Evolutionary conservation across 2,888 invertebrate genomes (phyloP), one percentile per base, ranked within the genome.

Genomic region (Euzetes globulus): DNA sequence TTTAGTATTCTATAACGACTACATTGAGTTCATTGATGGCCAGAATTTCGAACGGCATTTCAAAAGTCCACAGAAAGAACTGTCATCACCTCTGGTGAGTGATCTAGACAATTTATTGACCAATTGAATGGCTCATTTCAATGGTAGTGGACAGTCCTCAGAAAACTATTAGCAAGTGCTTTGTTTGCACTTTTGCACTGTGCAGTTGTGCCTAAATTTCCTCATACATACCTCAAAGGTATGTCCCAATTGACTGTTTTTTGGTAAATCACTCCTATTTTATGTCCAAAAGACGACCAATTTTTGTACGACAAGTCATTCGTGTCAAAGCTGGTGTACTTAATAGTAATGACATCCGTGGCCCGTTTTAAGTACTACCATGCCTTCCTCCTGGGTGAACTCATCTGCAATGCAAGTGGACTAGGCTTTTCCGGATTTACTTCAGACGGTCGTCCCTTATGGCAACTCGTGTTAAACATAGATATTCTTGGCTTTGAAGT

Each of bases 401-500:
- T 94, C 0, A 90, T 96, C 79, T 95, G 94, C 83, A 96, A 97
- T 83, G 91, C 93, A 82, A 91, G 92, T 27, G 98, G 98, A 0
- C 87, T 98, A 81, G 93, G 92, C 19, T 92, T 90, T 81, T 87
- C 87, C 80, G 96, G 96, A 0, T 92, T 89, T 80, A 85, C 87
- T 71, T 63, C 15, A n/a, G 85, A 89, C 76, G 93, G 92, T 58
- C 84, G 86, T 65, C 85, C 90, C 1, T 89, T 88, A 80, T 99
- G 98, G 98, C 92, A 97, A 83, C 88, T 92, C 77, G 88, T 93
- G 81, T 91, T 94, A 63, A 98, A 97, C 82, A 92, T 97, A 55
- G 89, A 94, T 82, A 90, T 94, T 77, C 84, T 89, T 76, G 88
- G 88, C 79, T 92, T 96, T 82, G 97, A 97, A 88, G 92, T 92